Evolutionary conservation across 2,888 invertebrate species (phyloP).

Genomic region (Meganola albula): DNA sequence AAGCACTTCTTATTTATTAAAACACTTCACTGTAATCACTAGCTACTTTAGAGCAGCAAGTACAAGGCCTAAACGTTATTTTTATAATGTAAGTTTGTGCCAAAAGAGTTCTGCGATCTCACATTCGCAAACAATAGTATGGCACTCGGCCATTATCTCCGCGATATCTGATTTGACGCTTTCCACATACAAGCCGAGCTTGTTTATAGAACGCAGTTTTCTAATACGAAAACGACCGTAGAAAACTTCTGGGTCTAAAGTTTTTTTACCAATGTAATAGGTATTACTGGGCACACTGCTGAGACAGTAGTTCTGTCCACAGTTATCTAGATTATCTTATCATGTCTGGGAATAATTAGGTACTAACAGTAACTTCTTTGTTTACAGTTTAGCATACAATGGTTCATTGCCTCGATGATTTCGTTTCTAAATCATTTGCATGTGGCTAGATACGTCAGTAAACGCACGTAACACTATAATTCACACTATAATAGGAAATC

Average conservation of each 20-base stretch:
- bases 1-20: too few relatives aligned
- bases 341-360: conserved; percentile 39
- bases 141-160: conserved; percentile 12
- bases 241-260: too few relatives aligned
- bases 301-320: too few relatives aligned
- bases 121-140: conserved; percentile 4
- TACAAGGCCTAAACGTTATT: conserved; percentile 18
- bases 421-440: conserved; percentile 40
- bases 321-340: conserved; percentile 41
- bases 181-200: conserved; percentile 2
- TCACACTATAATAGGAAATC: conserved; percentile 12
- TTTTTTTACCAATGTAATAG: too few relatives aligned
- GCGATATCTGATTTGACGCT: conserved; percentile 4
- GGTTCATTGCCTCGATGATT: conserved; percentile 40
- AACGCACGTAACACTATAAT: conserved; percentile 10
- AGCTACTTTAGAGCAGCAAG: conserved; percentile 11
- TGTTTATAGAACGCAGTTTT: not conserved
- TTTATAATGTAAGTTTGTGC: conserved; percentile 12
- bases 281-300: too few relatives aligned
- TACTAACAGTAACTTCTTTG: conserved; percentile 35
- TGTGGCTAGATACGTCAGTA: conserved; percentile 14
- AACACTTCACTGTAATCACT: conserved; percentile 3
- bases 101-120: conserved; percentile 8
- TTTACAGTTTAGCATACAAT: conserved; percentile 56
- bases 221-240: not conserved